These are phyloP conservation scores for Adrianichthys oophorus DNA, from an alignment of 2,797 vertebrate species.

Conservation along the genomic window DNA sequence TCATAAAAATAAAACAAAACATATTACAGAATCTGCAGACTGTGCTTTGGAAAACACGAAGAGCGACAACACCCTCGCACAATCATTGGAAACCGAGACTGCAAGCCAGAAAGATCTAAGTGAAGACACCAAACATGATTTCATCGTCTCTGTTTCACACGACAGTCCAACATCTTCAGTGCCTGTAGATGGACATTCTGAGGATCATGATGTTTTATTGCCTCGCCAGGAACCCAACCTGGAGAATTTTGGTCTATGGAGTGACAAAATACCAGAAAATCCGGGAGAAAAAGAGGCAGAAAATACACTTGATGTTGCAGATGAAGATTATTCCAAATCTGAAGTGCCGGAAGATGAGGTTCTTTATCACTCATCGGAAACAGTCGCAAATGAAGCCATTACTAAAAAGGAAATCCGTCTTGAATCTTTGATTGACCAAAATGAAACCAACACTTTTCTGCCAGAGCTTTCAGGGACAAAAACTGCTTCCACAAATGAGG, in stretches of 20 bases:
- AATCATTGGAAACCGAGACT: neutral
- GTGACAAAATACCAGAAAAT: conserved; percentile 1
- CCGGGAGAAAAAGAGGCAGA: neutral
- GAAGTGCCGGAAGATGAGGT: neutral
- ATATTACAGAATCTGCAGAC: neutral
- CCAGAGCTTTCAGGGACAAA: neutral
- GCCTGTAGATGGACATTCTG: neutral
- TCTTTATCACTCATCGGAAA: neutral
- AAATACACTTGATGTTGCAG: neutral
- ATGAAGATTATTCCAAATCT: neutral
- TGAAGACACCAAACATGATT: neutral
- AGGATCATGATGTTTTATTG: neutral
- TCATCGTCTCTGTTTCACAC: neutral
- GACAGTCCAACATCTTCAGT: neutral
- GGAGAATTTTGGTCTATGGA: neutral
- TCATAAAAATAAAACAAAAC: conserved; percentile 4
- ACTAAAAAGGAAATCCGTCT: neutral
- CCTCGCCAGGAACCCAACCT: neutral
- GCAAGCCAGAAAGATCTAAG: neutral
- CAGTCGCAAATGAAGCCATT: neutral
- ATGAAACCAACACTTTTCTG: conserved; percentile 4
- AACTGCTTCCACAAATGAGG: neutral
- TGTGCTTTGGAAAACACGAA: neutral
- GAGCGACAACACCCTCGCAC: neutral
- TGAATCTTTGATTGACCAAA: neutral